These are phyloP conservation scores for Petrolisthes manimaculis DNA, from an alignment of 2,888 invertebrate genomes.

Conservation along the genomic window DNA sequence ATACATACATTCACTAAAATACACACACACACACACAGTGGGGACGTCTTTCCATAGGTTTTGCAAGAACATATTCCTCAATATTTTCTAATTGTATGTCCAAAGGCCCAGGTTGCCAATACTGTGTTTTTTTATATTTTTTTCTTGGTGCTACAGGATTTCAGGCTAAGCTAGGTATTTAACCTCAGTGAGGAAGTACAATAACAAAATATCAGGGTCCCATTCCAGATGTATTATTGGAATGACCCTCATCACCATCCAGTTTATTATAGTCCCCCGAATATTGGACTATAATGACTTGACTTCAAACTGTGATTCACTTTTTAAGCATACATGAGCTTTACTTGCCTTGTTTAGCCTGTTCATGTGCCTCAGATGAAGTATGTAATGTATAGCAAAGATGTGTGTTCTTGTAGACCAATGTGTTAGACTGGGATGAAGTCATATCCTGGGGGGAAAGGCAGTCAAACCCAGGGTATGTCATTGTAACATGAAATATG, in stretches of 20 bases:
- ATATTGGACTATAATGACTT: slow-evolving; percentile 45
- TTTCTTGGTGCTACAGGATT: slow-evolving; percentile 60
- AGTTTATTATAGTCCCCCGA: slow-evolving; percentile 43
- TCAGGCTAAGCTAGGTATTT: slow-evolving; percentile 60
- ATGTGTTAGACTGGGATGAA: slow-evolving; percentile 42
- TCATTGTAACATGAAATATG: slow-evolving; percentile 40
- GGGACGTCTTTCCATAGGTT: slow-evolving; percentile 59
- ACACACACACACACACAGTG: slow-evolving; percentile 46
- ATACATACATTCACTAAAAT: slow-evolving; percentile 23
- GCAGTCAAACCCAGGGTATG: slow-evolving; percentile 52
- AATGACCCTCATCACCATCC: slow-evolving; percentile 48
- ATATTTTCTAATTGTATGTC: slow-evolving; percentile 49
- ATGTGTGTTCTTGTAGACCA: slow-evolving; percentile 58
- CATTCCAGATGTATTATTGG: slow-evolving; percentile 23
- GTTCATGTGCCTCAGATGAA: slow-evolving; percentile 61
- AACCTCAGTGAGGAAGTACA: slow-evolving; percentile 60
- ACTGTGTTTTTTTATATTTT: slow-evolving; percentile 10
- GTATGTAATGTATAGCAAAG: slow-evolving; percentile 39
- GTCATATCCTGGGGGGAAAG: slow-evolving; percentile 22
- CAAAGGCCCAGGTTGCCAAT: slow-evolving; percentile 42
- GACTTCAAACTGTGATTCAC: slow-evolving; percentile 59
- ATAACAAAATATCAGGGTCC: slow-evolving; percentile 45
- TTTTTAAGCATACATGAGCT: slow-evolving; percentile 59
- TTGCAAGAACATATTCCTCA: slow-evolving; percentile 59
- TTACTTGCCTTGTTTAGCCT: slow-evolving; percentile 62